A percentile compares a stretch with the other conserved stretches of the same genome.
Evolutionary conservation across 2,113 vertebrate species (phyloP).

Genomic region (Seriola quinqueradiata): DNA sequence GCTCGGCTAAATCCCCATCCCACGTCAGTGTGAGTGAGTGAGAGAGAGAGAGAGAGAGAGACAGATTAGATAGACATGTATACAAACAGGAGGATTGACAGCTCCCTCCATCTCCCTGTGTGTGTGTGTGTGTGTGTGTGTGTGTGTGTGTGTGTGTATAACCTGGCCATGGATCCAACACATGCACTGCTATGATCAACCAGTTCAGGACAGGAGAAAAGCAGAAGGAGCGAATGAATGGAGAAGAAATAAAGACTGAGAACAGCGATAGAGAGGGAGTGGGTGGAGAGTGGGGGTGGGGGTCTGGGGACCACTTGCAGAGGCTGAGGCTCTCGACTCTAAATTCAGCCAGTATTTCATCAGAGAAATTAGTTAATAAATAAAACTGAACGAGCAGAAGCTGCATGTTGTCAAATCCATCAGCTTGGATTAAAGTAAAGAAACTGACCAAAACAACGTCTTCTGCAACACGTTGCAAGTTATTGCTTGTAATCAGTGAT

Average conservation of each 20-base stretch:
- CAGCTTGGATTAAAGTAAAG: neutral
- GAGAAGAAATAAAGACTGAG: neutral
- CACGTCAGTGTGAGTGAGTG: neutral
- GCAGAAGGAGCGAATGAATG: neutral
- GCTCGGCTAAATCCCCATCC: neutral
- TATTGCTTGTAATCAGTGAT: neutral
- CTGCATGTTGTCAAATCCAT: neutral
- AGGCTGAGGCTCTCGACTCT: neutral
- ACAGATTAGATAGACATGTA: neutral
- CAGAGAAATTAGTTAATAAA: neutral
- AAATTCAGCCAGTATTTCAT: conserved; percentile 6
- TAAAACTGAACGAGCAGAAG: neutral
- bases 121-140: neutral
- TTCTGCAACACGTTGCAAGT: neutral
- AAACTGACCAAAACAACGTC: neutral
- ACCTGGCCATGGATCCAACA: too few species aligned
- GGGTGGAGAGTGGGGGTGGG: neutral
- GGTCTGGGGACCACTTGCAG: neutral
- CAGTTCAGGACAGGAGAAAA: neutral
- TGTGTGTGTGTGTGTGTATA: too few species aligned
- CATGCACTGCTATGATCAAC: neutral
- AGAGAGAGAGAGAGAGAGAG: neutral
- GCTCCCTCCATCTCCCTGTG: neutral
- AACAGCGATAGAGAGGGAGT: neutral
- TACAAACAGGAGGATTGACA: neutral